These are phyloP conservation scores for Danio kyathit DNA, from an alignment of 2,797 vertebrate genomes.

Conservation along the genomic window DNA sequence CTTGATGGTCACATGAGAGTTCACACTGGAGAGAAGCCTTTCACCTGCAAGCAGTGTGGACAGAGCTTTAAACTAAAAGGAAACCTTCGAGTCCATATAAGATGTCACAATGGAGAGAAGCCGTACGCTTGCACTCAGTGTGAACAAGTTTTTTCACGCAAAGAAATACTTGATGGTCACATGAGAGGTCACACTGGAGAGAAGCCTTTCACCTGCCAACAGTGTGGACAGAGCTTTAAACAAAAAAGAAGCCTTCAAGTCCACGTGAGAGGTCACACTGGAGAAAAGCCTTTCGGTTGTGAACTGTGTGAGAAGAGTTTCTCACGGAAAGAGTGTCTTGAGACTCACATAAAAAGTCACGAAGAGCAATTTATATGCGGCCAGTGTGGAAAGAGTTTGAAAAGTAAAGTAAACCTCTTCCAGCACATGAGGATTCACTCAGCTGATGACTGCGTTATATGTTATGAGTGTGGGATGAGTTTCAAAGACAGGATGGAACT, in stretches of 20 bases:
- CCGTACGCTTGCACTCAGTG: background rate
- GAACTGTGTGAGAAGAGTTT: no score
- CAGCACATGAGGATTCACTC: background rate
- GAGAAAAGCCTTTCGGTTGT: background rate
- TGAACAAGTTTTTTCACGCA: no score
- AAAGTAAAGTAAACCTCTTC: background rate
- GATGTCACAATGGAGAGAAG: slow-evolving; percentile 1
- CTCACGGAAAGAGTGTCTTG: no score
- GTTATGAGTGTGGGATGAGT: background rate
- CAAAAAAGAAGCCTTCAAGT: background rate
- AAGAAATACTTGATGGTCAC: background rate
- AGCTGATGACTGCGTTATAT: background rate
- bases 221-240: background rate
- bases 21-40: background rate
- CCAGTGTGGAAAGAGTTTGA: background rate
- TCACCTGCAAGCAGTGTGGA: background rate
- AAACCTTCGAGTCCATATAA: background rate
- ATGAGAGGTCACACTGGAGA: background rate
- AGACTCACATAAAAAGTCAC: no score
- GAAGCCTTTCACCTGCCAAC: background rate
- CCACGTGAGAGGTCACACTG: slow-evolving; percentile 1
- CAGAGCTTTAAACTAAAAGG: background rate
- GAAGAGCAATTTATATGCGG: background rate
- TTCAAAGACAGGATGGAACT: background rate
- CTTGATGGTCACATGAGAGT: background rate